Evolutionary conservation across 1,140 invertebrate species (phyloP), one percentile per base, ranked within the genome.

Genomic region (Tetramorium alpestre): DNA sequence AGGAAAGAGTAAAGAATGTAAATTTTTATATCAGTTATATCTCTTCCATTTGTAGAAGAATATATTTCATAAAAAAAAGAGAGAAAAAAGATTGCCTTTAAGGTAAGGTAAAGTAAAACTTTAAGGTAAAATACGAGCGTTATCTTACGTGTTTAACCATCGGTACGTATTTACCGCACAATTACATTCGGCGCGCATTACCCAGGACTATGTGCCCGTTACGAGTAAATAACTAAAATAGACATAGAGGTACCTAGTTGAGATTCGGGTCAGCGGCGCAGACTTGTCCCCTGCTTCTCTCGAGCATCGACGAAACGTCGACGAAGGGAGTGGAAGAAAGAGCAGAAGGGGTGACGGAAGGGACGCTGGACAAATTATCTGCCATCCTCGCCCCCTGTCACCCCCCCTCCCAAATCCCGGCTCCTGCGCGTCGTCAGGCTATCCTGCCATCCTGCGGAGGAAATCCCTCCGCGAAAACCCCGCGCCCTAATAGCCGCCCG

Each of bases 311-410:
- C 49, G 72, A 64, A 56, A 75, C 22, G 65, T 69, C 70, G 88
- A 89, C 38, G 72, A 75, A 56, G 64, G 54, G 54, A 41, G 44
- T 22, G 51, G 65, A 70, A 87, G 64, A 69, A 54, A 76, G 78
- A 49, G 64, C 65, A 80, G 64, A 58, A 38, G 65, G 65, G 44
- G 60, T 25, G 65, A 58, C 69, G 22, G 60, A 44, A 54, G 78
- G 88, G 90, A 92, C 90, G 89, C 89, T 87, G 91, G 92, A 93
- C 94, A 94, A 94, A 94, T 94, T 94, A 94, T 94, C 94, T 86
- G 72, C 76, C 84, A 92, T 88, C 90, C 91, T 90, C 90, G 82
- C 89, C 91, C 89, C 87, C 86, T 22, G 33, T 3, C 33, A 33
- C 33, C 87, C 89, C 90, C 90, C 90, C 89, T 90, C 89, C 87